These are phyloP conservation scores for Drosophila pandora DNA, from an alignment of 1,140 invertebrate genomes.

Conservation along the genomic window DNA sequence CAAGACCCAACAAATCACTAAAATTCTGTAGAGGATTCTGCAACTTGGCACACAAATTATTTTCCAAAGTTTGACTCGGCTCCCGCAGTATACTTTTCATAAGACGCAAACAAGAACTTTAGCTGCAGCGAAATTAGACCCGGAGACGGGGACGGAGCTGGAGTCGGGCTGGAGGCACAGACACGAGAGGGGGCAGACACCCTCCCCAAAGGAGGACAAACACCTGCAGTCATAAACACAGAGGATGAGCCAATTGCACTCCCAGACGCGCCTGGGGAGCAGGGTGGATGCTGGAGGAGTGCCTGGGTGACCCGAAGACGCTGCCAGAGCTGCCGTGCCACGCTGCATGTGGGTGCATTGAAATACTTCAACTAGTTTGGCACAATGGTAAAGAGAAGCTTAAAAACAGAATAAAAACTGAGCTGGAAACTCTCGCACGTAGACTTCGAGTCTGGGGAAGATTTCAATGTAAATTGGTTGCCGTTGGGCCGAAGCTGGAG, in stretches of 20 bases:
- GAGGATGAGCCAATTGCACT: constrained; percentile 9
- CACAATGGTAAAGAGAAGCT: constrained; percentile 43
- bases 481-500: constrained; percentile 46
- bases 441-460: constrained; percentile 42
- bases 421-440: constrained; percentile 23
- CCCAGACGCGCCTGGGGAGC: not conserved
- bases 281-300: constrained; percentile 19
- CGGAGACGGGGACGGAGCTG: constrained; percentile 11
- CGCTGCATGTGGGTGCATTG: constrained; percentile 70
- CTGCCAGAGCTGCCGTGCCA: constrained; percentile 12
- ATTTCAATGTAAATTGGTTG: constrained; percentile 76
- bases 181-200: constrained; percentile 6
- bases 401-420: constrained; percentile 30
- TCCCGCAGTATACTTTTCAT: constrained; percentile 54
- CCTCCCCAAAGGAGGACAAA: constrained; percentile 50
- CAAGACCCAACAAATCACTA: constrained; percentile 26
- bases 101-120: constrained; percentile 78
- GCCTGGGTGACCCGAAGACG: constrained; percentile 40
- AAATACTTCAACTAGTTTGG: constrained; percentile 72
- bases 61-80: constrained; percentile 61
- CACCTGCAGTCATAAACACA: constrained; percentile 71
- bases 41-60: constrained; percentile 69
- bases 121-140: constrained; percentile 73
- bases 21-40: constrained; percentile 17
- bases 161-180: too few relatives aligned